Evolutionary conservation across 1,140 invertebrate genomes (phyloP).

Genomic region (Drosophila littoralis): DNA sequence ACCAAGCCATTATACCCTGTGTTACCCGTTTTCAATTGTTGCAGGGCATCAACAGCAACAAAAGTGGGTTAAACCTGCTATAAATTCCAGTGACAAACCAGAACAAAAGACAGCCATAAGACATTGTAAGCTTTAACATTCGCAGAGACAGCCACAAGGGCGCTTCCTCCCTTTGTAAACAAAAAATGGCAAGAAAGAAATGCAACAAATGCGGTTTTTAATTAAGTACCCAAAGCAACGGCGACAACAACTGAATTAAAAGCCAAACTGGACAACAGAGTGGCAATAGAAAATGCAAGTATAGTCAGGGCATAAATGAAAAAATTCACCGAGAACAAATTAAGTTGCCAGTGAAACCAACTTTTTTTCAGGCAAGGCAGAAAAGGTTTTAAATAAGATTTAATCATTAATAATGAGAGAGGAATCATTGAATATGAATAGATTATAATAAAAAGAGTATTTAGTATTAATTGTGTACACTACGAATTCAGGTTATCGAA

Average conservation of each 20-base stretch:
- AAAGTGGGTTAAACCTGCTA: conserved; percentile 74
- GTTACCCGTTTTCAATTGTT: too few species aligned
- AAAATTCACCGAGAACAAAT: neutral
- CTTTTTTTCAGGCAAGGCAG: neutral
- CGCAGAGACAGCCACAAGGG: conserved; percentile 15
- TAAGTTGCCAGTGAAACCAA: neutral
- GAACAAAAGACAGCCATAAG: conserved; percentile 71
- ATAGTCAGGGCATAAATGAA: neutral
- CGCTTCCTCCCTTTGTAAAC: conserved; percentile 14
- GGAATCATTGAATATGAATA: too few species aligned
- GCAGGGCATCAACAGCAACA: neutral
- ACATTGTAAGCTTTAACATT: conserved; percentile 49
- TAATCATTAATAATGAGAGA: too few species aligned
- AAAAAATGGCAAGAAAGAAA: conserved; percentile 13
- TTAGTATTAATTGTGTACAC: too few species aligned
- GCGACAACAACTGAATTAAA: conserved; percentile 70
- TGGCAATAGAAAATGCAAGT: conserved; percentile 6
- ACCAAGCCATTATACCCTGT: too few species aligned
- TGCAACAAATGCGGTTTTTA: conserved; percentile 61
- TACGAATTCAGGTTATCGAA: too few species aligned
- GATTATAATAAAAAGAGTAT: too few species aligned
- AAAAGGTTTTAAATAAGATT: neutral
- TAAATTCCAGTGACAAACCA: conserved; percentile 70
- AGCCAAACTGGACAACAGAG: conserved; percentile 18
- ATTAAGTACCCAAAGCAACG: conserved; percentile 67